Base-by-base conservation (phyloP, 1,140 invertebrate genomes). In the Drosophila grimshawi region DNA sequence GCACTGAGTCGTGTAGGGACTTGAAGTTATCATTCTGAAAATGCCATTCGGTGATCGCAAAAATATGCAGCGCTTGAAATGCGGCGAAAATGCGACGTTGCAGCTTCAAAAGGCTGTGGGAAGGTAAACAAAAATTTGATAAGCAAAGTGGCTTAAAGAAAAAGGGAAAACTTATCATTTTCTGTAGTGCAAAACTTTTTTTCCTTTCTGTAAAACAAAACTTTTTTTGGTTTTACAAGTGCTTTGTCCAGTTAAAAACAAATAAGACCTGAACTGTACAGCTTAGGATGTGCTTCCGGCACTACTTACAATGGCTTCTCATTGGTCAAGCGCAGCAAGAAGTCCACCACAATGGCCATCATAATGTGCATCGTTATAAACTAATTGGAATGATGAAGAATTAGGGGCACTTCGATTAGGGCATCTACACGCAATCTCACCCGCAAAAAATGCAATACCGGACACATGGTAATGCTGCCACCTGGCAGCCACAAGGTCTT, bases 21-120 rank as follows among this genome's bases (percentile, higher is more conserved):
- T 95, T 78, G 32, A 96, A 94, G 70, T 98, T 97, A 1, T 94
- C 92, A 73, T 97, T 97, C 27, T 93, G 86, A 85, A 98, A 98
- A 5, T 93, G 93, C 97, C 97, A 99, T 86, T 97, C 94, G 69
- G 97, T 95, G 0, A 94, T 95, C 0, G 96, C 94, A 80, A 98
- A 99, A 80, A 96, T 97, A 52, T 95, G 93, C 3, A 99, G 81
- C 3, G 96, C 96, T 5, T 93, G 93, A 39, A 96, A 96, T 0
- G 97, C 96, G 46, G 95, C 95, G 79, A 96, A 96, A 5, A 98
- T 94, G 73, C 96, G 95, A 6, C 96, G 93, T 86, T 98, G 97
- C 29, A 98, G 92, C 91, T 95, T 95, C 4, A 97, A 93, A 0
- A 92, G 74, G 86, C 97, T 98, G 81, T 32, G 73, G 30, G 45